Base-by-base conservation (phyloP, 92 coral and sea anemone species). In the Phenganax stokvisi region DNA sequence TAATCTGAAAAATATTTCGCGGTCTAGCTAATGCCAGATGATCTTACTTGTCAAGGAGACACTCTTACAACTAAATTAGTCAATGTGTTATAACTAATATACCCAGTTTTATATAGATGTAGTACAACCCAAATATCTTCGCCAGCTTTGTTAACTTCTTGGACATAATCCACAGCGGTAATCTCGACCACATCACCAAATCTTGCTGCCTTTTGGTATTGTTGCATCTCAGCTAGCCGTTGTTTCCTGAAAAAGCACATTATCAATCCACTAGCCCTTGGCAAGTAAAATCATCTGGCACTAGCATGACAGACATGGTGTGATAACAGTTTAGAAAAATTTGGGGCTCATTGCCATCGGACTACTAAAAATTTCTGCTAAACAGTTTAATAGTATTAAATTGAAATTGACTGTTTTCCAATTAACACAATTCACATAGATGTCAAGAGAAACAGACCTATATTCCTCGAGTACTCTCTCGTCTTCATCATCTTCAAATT, bases 21-120 rank as follows among this genome's bases (percentile, higher is more conserved):
- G 47, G 47, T 37, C 47, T 37, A 20, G 25, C 25, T 20, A 37
- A 37, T 37, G 47, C 47, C 47, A 37, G 47, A 37, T 37, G 47
- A 37, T 37, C 47, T 37, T 37, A 37, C 47, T 37, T 37, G 47
- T 37, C 2, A 37, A 37, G 47, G 47, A 5, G 47, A 5, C 3
- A 37, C 47, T 37, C 47, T 37, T 37, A 5, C 47, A 2, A 37
- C 47, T 37, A 37, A 37, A 37, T 37, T 20, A 20, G 25, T 20
- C 25, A 20, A 20, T 20, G 25, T 20, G 25, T 20, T 20, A 20
- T 20, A 20, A 20, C 25, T 20, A 20, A 20, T 20, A 44, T 92
- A 96, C 99, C 99, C 99, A 29, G 99, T 47, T 63, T 92, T 96
- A 89, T 96, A 96, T 30, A 96, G 91, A 85, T 96, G 97, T 52